Base-by-base conservation (phyloP, 2,888 invertebrate species). In the Hirudinaria manillensis region DNA sequence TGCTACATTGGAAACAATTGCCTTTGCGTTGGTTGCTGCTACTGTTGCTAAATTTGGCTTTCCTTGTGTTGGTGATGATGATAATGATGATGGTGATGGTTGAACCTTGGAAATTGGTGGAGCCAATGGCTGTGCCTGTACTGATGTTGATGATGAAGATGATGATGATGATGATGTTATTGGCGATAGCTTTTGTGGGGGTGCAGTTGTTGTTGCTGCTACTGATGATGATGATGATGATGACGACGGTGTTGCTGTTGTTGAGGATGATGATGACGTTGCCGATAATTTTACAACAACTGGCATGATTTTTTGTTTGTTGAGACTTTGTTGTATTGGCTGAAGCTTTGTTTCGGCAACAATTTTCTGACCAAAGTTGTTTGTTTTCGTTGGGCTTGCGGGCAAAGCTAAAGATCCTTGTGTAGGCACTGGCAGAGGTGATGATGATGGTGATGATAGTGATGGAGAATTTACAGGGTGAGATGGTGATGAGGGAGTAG, bases 191-290 rank as follows among this genome's bases (percentile, higher is more conserved):
- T 21, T 24, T 56, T 21, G 27, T 56, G 56, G 6, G 3, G 56
- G 13, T 56, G 56, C 4, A 7, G 56, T 7, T 16, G 16, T 24
- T 56, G 56, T 7, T 27, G 27, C n/a, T 56, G 56, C n/a, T 56
- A 16, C n/a, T 56, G 56, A 3, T 27, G 16, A 56, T 56, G 29
- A 61, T 61, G 61, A 61, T 61, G 61, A 27, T 61, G 61, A 61
- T 19, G 61, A 16, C 7, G 29, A 10, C n/a, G 61, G 7, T 4
- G 2, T 27, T 61, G 61, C 10, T 61, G 53, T 53, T 53, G 53
- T 16, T 53, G 53, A 53, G 13, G 21, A 53, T 53, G 53, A 16
- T 53, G 53, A 16, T 53, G 61, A 61, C n/a, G 61, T 21, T n/a
- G 61, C 24, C 61, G 61, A 27, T 61, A n/a, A 27, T 19, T 45